These are phyloP conservation scores for Isoperla grammatica DNA, from an alignment of 2,888 invertebrate genomes.

Conservation along the genomic window DNA sequence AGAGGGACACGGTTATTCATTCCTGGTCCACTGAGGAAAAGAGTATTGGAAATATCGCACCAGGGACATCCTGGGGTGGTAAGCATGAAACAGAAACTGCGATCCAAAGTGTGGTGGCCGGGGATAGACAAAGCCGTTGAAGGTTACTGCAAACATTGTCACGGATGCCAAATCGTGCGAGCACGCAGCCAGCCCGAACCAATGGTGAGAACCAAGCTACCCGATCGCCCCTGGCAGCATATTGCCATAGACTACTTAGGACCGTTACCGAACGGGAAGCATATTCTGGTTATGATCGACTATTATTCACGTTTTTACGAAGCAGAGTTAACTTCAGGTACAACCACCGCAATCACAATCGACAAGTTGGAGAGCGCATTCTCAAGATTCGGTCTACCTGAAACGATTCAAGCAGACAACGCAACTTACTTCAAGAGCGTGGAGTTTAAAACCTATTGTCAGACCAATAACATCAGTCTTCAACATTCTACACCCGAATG, in stretches of 20 bases:
- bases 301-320: neutral
- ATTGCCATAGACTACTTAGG: neutral
- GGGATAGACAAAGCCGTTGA: neutral
- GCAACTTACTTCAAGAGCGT: too few relatives aligned
- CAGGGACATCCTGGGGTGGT: constrained; percentile 40
- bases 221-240: neutral
- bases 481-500: too few relatives aligned
- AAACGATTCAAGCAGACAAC: too few relatives aligned
- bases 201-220: neutral
- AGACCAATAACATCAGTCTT: too few relatives aligned
- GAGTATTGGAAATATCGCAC: constrained; percentile 34
- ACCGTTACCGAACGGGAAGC: neutral
- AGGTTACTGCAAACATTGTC: neutral
- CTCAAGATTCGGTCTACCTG: too few relatives aligned
- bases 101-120: neutral
- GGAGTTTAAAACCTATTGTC: too few relatives aligned
- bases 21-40: constrained; percentile 28
- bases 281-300: neutral
- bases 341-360: too few relatives aligned
- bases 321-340: too few relatives aligned
- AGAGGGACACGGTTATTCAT: constrained; percentile 33
- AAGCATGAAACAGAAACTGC: constrained; percentile 36
- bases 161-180: constrained; percentile 1
- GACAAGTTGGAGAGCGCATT: too few relatives aligned
- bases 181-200: neutral